Base-by-base conservation (phyloP, 2,797 vertebrate species). In the Coregonus suidteri region DNA sequence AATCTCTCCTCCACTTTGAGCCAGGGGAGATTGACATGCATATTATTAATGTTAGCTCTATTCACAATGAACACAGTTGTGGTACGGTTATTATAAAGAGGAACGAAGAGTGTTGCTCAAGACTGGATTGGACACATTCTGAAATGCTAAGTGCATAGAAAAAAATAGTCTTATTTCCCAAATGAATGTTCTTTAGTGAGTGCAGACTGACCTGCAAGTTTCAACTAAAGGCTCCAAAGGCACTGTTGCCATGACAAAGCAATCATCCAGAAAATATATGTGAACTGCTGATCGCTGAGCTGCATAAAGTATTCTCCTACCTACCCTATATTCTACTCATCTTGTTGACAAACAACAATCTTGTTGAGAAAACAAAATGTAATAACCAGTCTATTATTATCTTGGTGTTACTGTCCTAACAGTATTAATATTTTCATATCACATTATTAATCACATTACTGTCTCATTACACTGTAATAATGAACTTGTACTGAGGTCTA, bases 231-330 rank as follows among this genome's bases (percentile, higher is more conserved):
- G 15, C 35, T 68, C 20, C 41, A 47, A 37, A 69, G 25, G 18
- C 47, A 68, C 2, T 20, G 37, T 54, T 53, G n/a, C 37, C 75
- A 76, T 41, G 59, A 37, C 37, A 37, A 77, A 51, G 56, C 2
- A 20, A 66, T 66, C 71, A 53, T 51, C 56, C 59, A 72, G 37
- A 62, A 51, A 16, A 47, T 15, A 59, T 30, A 14, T 25, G 30
- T n/a, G 25, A n/a, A 51, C 59, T 34, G 56, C 37, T 31, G 34
- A 62, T 71, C 15, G 11, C 35, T 64, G 53, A 66, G n/a, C 76
- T 35, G 70, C 54, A 16, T 6, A 59, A 16, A 47, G 30, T 35
- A 2, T 6, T 20, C 35, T 6, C 0, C 53, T 56, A 13, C 25
- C 52, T 68, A 34, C 1, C 16, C 4, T 68, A 47, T 16, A 37